Evolutionary conservation across 2,797 vertebrate species (phyloP), one percentile per base, ranked within the genome.

Genomic region (Neomorphus geoffroyi): DNA sequence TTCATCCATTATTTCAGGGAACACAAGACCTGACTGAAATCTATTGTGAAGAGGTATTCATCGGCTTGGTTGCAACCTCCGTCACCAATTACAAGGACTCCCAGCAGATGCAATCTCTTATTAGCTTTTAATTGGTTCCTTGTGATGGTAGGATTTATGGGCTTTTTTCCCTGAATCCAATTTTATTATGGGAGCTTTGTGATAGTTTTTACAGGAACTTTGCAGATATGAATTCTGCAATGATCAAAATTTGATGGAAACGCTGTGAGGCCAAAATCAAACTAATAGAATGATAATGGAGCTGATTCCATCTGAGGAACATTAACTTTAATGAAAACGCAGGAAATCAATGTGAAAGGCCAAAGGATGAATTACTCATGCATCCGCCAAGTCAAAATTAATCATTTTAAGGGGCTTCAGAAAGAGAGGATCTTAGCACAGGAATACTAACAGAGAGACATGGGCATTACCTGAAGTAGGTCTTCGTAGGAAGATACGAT

Each of bases 311-410:
- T 88, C 58, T 51, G 33, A 91, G 53, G 33, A 88, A 66, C 84
- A 72, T 75, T 88, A 91, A 58, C 90, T 46, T 88, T 92, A 90
- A 90, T 81, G 90, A 92, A 90, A 86, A 88, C 66, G 72, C 24
- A 84, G 88, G 80, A 88, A 90, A 94, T 94, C 80, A 58, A 75
- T 58, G 33, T 17, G 54, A 78, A 92, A 94, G 65, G 54, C 80
- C 2, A 5, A 79, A 51, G 50, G 69, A 84, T 66, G n/a, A 86
- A 88, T 92, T 92, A 94, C 28, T 90, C 80, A 27, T 0, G 1
- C 66, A 88, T 91, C 79, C 0, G 0, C 56, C 77, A 83, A 74
- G 35, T 78, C 75, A 78, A 80, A 92, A 75, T 62, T 16, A 74
- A 88, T 88, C 26, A 61, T 92, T 83, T 80, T 62, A 90, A 75